Conservation (phyloP, 2,797 vertebrate genomes). For the Meda fulgida region DNA sequence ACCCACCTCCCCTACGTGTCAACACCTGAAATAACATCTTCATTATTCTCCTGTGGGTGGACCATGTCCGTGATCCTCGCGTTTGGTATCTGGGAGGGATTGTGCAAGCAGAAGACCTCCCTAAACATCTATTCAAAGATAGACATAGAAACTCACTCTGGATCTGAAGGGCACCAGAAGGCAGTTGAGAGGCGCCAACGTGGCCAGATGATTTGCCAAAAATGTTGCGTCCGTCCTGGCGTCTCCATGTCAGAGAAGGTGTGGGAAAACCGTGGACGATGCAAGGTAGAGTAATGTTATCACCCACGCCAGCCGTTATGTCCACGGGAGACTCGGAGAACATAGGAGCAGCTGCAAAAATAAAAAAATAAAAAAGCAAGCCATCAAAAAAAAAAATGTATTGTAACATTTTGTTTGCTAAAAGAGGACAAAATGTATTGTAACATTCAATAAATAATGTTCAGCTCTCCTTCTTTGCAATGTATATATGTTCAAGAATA, state of each 20-base stretch:
- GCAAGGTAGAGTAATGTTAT: conserved; percentile 82
- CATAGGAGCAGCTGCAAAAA: conserved; percentile 79
- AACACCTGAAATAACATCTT: conserved; percentile 44
- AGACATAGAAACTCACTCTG: conserved; percentile 81
- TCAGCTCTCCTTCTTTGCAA: not conserved
- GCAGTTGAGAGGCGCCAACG: conserved; percentile 67
- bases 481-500: not conserved
- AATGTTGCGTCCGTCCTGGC: conserved; percentile 76
- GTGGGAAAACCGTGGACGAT: conserved; percentile 77
- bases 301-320: conserved; percentile 72
- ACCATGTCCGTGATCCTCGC: not conserved
- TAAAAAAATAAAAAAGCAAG: not conserved
- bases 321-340: conserved; percentile 81
- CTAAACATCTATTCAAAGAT: not conserved
- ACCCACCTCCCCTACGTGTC: conserved; percentile 18
- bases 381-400: not conserved
- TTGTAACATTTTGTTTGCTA: not conserved
- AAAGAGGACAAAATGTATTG: not conserved
- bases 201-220: conserved; percentile 37
- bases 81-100: not conserved
- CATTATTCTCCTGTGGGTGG: conserved; percentile 1
- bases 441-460: not conserved
- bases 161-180: conserved; percentile 81
- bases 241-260: conserved; percentile 82
- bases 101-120: not conserved